phyloP scores from a whole-genome alignment of 2,797 vertebrate genomes.

The Catamblyrhynchus diadema region DNA sequence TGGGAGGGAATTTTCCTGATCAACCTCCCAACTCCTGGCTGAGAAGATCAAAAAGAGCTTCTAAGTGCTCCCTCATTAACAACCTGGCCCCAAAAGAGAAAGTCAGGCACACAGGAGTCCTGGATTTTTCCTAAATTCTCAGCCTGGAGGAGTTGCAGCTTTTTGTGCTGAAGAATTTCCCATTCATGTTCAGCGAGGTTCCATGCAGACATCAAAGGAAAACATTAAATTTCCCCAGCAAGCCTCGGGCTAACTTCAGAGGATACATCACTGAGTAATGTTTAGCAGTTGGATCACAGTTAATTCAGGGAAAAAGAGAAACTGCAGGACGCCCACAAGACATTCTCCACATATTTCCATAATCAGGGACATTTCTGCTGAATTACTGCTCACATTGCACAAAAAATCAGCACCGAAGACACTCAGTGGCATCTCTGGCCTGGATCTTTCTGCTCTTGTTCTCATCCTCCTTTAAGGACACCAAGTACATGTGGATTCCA shows the following conservation, averaged over 20 bases:
- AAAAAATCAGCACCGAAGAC: background rate
- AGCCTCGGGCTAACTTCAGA: constrained; percentile 58
- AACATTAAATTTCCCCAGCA: constrained; percentile 30
- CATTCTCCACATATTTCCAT: constrained; percentile 70
- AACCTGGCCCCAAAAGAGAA: background rate
- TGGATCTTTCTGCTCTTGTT: background rate
- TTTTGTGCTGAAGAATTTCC: constrained; percentile 6
- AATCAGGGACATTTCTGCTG: constrained; percentile 43
- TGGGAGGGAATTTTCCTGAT: background rate
- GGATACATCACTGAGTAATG: constrained; percentile 40
- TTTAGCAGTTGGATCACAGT: constrained; percentile 41
- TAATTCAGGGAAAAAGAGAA: constrained; percentile 8
- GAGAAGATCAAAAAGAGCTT: background rate
- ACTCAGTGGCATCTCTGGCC: background rate
- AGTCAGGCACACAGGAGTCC: background rate
- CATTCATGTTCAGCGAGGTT: background rate
- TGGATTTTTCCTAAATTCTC: background rate
- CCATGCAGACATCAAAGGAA: constrained; percentile 44
- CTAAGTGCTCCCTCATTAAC: background rate
- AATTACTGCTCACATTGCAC: background rate
- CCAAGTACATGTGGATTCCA: background rate
- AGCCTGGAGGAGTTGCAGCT: background rate
- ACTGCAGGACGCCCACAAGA: constrained; percentile 60
- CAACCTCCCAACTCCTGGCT: background rate
- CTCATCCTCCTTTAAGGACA: background rate